phyloP scores from a whole-genome alignment of 30 jellyfish, hydroid and myxozoan genomes.

The Chrysaora quinquecirrha region DNA sequence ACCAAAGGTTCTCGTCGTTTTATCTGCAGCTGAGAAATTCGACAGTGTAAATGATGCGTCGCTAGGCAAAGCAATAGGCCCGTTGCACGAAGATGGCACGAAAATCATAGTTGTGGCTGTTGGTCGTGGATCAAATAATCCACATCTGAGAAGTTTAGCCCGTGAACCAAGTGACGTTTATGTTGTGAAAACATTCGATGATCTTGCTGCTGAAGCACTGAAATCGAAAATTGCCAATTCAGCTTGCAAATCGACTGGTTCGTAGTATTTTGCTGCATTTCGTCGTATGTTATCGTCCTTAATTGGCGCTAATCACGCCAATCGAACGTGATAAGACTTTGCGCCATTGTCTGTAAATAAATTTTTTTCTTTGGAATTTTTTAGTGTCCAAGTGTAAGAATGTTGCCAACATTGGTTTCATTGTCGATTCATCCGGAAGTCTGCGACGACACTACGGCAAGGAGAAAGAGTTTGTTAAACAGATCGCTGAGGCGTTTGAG shows the following conservation, averaged over 20 bases:
- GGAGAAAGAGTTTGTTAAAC: slow-evolving; percentile 73
- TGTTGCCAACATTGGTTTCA: slow-evolving; percentile 84
- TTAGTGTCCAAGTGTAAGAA: slow-evolving; percentile 60
- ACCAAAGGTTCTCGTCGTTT: slow-evolving; percentile 42
- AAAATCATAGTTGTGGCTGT: neutral
- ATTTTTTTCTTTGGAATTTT: neutral
- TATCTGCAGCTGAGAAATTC: slow-evolving; percentile 51
- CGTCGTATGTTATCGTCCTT: too few species aligned
- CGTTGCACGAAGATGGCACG: slow-evolving; percentile 27
- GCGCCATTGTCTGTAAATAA: neutral
- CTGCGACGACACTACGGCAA: slow-evolving; percentile 49
- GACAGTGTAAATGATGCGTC: slow-evolving; percentile 21
- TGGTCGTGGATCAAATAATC: neutral
- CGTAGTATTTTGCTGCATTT: too few species aligned
- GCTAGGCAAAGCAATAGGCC: slow-evolving; percentile 24
- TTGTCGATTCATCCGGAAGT: slow-evolving; percentile 85
- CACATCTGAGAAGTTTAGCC: neutral
- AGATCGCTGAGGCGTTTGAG: slow-evolving; percentile 63
- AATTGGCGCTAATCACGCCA: too few species aligned
- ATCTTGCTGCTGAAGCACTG: neutral
- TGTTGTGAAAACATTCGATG: neutral
- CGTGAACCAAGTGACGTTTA: neutral
- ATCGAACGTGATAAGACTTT: too few species aligned
- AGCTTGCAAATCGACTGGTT: neutral
- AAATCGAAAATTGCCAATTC: neutral